Evolutionary conservation across 92 coral and sea anemone genomes (phyloP).

Genomic region (Blastomussa wellsi): DNA sequence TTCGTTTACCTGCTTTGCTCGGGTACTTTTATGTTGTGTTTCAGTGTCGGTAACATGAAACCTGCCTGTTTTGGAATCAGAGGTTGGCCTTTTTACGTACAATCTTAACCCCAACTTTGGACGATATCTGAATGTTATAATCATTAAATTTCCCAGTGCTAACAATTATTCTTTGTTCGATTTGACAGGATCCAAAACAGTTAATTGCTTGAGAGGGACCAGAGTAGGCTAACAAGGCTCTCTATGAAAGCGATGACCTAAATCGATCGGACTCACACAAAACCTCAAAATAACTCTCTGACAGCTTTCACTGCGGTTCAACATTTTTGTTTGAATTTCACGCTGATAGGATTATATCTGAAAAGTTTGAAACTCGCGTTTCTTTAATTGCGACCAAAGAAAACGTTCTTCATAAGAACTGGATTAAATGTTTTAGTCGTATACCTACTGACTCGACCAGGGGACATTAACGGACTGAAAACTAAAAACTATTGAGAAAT

Average conservation of each 20-base stretch:
- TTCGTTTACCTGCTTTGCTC: background rate
- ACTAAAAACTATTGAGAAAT: background rate
- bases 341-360: background rate
- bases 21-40: background rate
- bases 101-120: background rate
- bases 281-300: background rate
- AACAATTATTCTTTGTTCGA: background rate
- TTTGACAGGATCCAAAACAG: background rate
- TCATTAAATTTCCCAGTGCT: background rate
- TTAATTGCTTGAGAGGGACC: background rate
- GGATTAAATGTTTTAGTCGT: background rate
- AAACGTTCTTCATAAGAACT: background rate
- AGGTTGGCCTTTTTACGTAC: background rate
- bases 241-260: background rate
- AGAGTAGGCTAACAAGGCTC: background rate
- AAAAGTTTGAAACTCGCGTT: background rate
- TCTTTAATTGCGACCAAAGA: background rate
- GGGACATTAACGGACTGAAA: background rate
- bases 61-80: background rate
- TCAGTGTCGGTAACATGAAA: conserved; percentile 3
- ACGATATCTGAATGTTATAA: background rate
- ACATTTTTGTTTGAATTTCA: background rate
- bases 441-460: background rate
- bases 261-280: background rate
- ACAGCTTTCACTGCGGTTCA: background rate